Evolutionary conservation across 2,888 invertebrate species (phyloP).

Genomic region (Eilema griseolum): DNA sequence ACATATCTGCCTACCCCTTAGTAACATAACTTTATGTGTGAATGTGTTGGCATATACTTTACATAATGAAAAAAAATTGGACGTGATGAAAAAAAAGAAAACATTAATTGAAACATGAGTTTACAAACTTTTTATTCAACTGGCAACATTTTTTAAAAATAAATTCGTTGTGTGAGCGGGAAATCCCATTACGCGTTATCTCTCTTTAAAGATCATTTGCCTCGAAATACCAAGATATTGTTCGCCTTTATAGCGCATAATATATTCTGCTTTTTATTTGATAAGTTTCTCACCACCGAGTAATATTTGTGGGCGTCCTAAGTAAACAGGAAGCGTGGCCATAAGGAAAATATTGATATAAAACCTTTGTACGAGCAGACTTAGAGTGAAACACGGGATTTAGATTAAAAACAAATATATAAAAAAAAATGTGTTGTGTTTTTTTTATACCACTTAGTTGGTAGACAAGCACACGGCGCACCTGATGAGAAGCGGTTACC

Average conservation of each 20-base stretch:
- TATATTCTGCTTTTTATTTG: conserved; percentile 4
- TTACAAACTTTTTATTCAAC: neutral
- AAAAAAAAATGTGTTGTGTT: no score
- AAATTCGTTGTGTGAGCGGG: neutral
- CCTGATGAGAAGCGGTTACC: no score
- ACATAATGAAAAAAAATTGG: no score
- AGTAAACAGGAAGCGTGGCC: neutral
- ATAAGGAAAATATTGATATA: neutral
- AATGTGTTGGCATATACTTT: no score
- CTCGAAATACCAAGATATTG: neutral
- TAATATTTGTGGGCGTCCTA: conserved; percentile 2
- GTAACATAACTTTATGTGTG: neutral
- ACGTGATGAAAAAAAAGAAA: neutral
- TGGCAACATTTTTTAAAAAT: neutral
- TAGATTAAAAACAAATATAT: neutral
- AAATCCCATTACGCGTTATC: conserved; percentile 4
- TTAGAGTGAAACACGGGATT: neutral
- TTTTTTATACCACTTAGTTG: no score
- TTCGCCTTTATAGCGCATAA: neutral
- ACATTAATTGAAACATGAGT: neutral
- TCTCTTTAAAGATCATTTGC: neutral
- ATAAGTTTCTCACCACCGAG: neutral
- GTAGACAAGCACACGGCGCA: no score
- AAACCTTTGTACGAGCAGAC: neutral
- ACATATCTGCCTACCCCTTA: neutral